Evolutionary conservation across 1,140 invertebrate species (phyloP).

Genomic region (Cherax destructor): DNA sequence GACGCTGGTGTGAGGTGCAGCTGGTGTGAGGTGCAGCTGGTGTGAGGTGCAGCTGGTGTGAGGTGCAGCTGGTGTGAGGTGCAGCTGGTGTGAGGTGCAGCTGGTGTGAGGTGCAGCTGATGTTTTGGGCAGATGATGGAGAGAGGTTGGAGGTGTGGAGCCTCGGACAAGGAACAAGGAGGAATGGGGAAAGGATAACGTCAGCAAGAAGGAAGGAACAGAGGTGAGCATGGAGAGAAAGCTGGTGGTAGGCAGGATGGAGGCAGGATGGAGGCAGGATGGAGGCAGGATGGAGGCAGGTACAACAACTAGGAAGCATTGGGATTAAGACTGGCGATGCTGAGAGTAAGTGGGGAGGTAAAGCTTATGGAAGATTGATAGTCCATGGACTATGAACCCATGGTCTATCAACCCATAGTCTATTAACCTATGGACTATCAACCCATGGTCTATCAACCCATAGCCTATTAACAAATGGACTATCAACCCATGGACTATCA

Average conservation of each 20-base stretch:
- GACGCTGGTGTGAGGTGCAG: background rate
- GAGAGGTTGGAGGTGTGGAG: background rate
- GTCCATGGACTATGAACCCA: too few species aligned
- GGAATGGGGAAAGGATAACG: background rate
- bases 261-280: too few species aligned
- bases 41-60: background rate
- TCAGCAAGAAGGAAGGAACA: background rate
- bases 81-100: background rate
- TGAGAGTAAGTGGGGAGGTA: too few species aligned
- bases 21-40: background rate
- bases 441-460: too few species aligned
- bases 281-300: background rate
- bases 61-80: background rate
- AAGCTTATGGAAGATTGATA: too few species aligned
- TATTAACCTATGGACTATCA: too few species aligned
- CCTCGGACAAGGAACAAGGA: background rate
- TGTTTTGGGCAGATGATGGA: background rate
- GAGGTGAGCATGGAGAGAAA: background rate
- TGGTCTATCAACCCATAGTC: too few species aligned
- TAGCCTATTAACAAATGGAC: too few species aligned
- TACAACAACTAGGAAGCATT: background rate
- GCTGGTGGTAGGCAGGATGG: background rate
- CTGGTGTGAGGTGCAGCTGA: background rate
- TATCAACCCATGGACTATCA: too few species aligned
- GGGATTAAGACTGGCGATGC: too few species aligned